Conservation (phyloP, 2,797 vertebrate species). For the Cynodonichthys magdalenae region DNA sequence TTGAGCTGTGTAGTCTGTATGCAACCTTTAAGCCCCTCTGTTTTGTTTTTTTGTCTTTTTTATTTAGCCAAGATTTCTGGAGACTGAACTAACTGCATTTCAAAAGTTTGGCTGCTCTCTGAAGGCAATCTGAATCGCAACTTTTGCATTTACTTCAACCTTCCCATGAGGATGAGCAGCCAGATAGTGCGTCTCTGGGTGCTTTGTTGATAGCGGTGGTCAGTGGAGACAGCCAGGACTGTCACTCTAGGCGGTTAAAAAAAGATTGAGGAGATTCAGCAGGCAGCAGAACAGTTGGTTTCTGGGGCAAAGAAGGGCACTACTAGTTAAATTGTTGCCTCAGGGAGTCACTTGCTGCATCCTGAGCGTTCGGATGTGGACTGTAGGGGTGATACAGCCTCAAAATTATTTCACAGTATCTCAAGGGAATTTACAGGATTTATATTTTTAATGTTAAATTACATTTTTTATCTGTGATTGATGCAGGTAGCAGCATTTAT, state of each 20-base stretch:
- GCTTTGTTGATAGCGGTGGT: slow-evolving; percentile 66
- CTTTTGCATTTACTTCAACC: slow-evolving; percentile 64
- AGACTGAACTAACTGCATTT: slow-evolving; percentile 17
- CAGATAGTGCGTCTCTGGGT: slow-evolving; percentile 49
- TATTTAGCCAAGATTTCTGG: background rate
- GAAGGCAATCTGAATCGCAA: slow-evolving; percentile 54
- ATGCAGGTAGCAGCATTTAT: no score
- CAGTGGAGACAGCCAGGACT: slow-evolving; percentile 41
- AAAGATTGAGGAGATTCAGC: slow-evolving; percentile 60
- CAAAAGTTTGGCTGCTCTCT: slow-evolving; percentile 22
- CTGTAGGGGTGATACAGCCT: background rate
- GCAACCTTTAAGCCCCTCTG: background rate
- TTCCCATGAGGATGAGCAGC: slow-evolving; percentile 51
- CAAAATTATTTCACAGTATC: no score
- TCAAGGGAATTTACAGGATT: no score
- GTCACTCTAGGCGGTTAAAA: slow-evolving; percentile 50
- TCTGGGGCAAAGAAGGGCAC: slow-evolving; percentile 38
- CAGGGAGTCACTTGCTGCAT: slow-evolving; percentile 26
- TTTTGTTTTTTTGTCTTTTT: background rate
- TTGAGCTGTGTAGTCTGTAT: background rate
- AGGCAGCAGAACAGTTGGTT: slow-evolving; percentile 47
- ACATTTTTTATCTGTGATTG: no score
- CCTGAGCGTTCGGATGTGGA: slow-evolving; percentile 7
- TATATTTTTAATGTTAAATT: no score
- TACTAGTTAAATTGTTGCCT: slow-evolving; percentile 47